Evolutionary conservation across 2,797 vertebrate species (phyloP).

Genomic region (Brotula barbata): DNA sequence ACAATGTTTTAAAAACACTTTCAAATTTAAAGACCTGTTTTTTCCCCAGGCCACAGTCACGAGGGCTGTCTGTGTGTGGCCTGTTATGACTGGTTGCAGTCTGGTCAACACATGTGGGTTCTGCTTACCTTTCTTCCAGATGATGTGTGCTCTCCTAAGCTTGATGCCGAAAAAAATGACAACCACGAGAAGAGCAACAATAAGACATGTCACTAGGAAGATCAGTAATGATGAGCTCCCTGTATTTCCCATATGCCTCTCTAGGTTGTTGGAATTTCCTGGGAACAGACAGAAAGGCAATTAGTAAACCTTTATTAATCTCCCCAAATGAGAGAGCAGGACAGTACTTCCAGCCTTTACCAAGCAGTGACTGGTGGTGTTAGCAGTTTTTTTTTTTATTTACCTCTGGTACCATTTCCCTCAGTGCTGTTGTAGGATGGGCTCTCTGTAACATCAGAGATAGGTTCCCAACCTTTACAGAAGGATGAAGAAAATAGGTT

Average conservation of each 20-base stretch:
- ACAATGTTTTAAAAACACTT: background rate
- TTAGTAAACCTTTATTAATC: background rate
- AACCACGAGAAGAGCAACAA: conserved; percentile 81
- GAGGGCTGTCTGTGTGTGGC: background rate
- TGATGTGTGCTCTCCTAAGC: conserved; percentile 82
- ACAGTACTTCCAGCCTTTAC: too few relatives aligned
- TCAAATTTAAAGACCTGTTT: too few relatives aligned
- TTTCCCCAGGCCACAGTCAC: background rate
- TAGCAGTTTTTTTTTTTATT: too few relatives aligned
- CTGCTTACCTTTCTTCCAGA: conserved; percentile 87
- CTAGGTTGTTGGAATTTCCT: conserved; percentile 15
- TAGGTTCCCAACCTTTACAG: conserved; percentile 32
- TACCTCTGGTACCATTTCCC: conserved; percentile 53
- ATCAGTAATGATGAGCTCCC: conserved; percentile 77
- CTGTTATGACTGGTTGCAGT: background rate
- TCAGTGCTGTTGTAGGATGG: conserved; percentile 24
- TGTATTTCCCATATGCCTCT: rapidly evolving
- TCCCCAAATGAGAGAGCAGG: too few relatives aligned
- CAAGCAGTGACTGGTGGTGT: background rate
- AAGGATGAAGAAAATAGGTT: conserved; percentile 3
- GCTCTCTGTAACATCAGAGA: conserved; percentile 24
- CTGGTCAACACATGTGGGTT: background rate
- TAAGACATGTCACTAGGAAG: conserved; percentile 82
- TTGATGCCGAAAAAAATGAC: conserved; percentile 85
- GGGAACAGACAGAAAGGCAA: conserved; percentile 18